Conservation (phyloP, 1,140 invertebrate species). For the Gonioctena quinquepunctata region DNA sequence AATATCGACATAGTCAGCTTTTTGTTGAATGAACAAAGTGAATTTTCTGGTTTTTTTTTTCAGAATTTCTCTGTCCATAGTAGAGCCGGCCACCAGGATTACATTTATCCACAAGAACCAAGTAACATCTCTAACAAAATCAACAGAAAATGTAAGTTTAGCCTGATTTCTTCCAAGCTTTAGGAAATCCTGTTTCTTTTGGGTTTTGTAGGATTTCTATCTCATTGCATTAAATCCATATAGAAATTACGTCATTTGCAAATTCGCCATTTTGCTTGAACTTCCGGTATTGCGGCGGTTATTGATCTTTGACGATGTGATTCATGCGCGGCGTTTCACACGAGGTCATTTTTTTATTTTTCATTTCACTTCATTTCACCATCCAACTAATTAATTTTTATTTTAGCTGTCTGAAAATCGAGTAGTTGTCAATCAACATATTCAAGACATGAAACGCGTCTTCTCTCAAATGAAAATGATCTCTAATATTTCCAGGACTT, state of each 20-base stretch:
- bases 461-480: neutral
- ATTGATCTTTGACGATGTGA: neutral
- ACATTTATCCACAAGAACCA: neutral
- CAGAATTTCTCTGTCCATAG: neutral
- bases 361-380: too few species aligned
- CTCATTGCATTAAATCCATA: neutral
- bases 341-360: neutral
- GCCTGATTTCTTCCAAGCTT: too few species aligned
- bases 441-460: too few species aligned
- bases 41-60: neutral
- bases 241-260: neutral
- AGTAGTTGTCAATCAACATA: too few species aligned
- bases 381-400: too few species aligned
- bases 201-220: neutral
- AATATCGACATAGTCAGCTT: too few species aligned
- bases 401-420: too few species aligned
- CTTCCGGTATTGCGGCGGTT: neutral
- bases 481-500: slow-evolving; percentile 7
- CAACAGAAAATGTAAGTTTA: neutral
- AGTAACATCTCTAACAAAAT: neutral
- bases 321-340: neutral
- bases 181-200: too few species aligned
- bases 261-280: neutral
- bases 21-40: too few species aligned
- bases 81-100: neutral